Evolutionary conservation across 2,888 invertebrate species (phyloP).

Genomic region (Torymus auratus): DNA sequence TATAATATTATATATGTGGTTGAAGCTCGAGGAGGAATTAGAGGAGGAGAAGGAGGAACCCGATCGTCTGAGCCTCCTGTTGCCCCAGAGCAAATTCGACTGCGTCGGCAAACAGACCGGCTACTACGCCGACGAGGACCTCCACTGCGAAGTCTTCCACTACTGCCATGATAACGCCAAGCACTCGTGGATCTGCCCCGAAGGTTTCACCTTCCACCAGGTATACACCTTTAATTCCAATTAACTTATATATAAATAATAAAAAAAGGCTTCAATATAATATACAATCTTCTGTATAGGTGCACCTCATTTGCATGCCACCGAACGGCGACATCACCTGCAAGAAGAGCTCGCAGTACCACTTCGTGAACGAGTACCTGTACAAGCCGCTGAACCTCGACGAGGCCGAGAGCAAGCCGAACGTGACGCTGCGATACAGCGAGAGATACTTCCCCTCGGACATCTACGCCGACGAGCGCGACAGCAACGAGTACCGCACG

Average conservation of each 20-base stretch:
- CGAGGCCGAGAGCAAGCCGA: constrained; percentile 88
- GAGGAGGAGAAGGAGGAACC: constrained; percentile 90
- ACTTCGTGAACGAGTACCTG: constrained; percentile 94
- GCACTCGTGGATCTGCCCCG: constrained; percentile 96
- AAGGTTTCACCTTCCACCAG: constrained; percentile 92
- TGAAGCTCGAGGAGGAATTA: constrained; percentile 78
- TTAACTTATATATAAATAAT: too few relatives aligned
- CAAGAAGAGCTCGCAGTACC: constrained; percentile 91
- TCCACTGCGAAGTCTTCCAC: constrained; percentile 94
- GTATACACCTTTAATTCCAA: constrained; percentile 72
- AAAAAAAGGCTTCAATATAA: too few relatives aligned
- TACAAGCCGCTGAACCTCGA: constrained; percentile 92
- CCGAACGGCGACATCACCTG: constrained; percentile 93
- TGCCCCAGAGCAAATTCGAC: constrained; percentile 90
- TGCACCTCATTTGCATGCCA: constrained; percentile 95
- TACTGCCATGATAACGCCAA: constrained; percentile 93
- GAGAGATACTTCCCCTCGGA: constrained; percentile 90
- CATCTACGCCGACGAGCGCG: constrained; percentile 80
- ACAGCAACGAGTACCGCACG: constrained; percentile 70
- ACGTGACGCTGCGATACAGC: constrained; percentile 86
- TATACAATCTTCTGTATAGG: constrained; percentile 77
- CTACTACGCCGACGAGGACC: constrained; percentile 93
- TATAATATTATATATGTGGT: background rate
- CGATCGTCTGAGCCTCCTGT: constrained; percentile 86
- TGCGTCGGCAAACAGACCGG: constrained; percentile 90